Conservation (phyloP, 2,888 invertebrate genomes). For the Troides helena region DNA sequence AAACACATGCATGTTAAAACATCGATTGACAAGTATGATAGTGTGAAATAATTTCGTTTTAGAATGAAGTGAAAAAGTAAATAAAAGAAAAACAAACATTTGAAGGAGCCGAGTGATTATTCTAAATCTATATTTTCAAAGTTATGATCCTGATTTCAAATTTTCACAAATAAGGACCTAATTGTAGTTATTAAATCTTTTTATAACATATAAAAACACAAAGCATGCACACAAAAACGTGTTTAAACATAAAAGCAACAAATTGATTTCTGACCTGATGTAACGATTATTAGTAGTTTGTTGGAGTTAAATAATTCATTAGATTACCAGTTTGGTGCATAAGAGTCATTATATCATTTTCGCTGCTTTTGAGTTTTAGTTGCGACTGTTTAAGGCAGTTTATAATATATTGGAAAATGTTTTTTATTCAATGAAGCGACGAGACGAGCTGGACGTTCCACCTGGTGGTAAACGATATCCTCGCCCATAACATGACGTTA, state of each 20-base stretch:
- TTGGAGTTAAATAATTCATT: neutral
- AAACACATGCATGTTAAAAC: slow-evolving; percentile 80
- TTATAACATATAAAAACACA: neutral
- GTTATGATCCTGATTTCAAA: too few species aligned
- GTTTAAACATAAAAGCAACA: neutral
- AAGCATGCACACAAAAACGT: neutral
- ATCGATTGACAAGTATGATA: slow-evolving; percentile 47
- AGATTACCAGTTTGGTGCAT: neutral
- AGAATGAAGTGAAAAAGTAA: slow-evolving; percentile 10
- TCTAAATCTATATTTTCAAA: neutral
- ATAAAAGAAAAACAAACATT: slow-evolving; percentile 13
- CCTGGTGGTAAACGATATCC: too few species aligned
- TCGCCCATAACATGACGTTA: too few species aligned
- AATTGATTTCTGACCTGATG: neutral
- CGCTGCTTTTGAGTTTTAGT: neutral
- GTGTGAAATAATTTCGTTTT: slow-evolving; percentile 21
- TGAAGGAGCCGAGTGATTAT: neutral
- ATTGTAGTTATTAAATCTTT: neutral
- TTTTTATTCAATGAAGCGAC: neutral
- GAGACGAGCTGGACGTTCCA: too few species aligned
- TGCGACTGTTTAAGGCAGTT: neutral
- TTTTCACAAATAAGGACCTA: too few species aligned
- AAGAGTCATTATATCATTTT: neutral
- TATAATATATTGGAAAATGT: neutral
- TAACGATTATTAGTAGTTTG: neutral